Conservation (phyloP, 2,888 invertebrate genomes). For the Hirudinaria manillensis region DNA sequence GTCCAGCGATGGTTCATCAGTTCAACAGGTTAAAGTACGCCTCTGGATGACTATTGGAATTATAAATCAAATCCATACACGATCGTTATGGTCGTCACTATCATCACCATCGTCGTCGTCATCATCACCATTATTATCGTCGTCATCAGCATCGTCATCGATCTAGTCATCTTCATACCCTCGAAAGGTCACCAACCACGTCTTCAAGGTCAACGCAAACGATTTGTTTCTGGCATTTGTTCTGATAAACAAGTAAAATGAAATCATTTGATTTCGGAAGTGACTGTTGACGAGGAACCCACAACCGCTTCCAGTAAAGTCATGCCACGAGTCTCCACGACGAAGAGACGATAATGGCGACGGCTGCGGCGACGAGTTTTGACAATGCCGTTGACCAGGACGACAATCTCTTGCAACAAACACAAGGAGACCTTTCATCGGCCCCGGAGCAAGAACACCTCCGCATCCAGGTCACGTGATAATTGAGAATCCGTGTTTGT, state of each 20-base stretch:
- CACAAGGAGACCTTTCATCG: neutral
- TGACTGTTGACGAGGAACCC: too few relatives aligned
- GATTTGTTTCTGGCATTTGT: neutral
- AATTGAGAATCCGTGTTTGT: slow-evolving; percentile 13
- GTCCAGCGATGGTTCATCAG: too few relatives aligned
- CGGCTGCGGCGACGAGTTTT: neutral
- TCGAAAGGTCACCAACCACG: too few relatives aligned
- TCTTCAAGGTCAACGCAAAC: too few relatives aligned
- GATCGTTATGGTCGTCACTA: slow-evolving; percentile 4
- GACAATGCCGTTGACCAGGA: neutral
- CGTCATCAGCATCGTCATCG: slow-evolving; percentile 21
- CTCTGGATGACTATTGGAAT: too few relatives aligned
- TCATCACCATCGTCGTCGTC: slow-evolving; percentile 17
- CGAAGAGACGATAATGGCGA: neutral
- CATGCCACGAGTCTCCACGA: neutral
- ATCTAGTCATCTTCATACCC: neutral
- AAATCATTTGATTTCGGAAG: too few relatives aligned
- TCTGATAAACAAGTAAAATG: neutral
- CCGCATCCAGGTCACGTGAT: neutral
- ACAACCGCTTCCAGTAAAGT: too few relatives aligned
- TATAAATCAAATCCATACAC: too few relatives aligned
- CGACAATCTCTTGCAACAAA: neutral
- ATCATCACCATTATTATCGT: slow-evolving; percentile 23
- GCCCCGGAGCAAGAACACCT: neutral
- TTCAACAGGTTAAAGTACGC: too few relatives aligned